Evolutionary conservation across 2,888 invertebrate genomes (phyloP), one percentile per base, ranked within the genome.

Genomic region (Chrysodeixis includens): DNA sequence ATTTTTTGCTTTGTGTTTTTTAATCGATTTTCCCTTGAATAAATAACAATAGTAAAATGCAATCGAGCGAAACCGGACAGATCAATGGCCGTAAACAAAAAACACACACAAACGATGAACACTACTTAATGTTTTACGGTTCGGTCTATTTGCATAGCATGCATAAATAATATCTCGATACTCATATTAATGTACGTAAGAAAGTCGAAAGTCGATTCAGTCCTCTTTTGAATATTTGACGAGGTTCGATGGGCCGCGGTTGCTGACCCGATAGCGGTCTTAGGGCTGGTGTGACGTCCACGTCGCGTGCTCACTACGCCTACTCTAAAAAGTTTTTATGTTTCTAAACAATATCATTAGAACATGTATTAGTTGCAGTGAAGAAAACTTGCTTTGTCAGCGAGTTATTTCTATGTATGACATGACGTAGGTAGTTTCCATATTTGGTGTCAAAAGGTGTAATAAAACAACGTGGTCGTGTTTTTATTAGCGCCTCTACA

Each of bases 181-280:
- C 65, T 74, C 53, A 75, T 72, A 76, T 76, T 81, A 74, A 82
- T 81, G 78, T 76, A 66, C 67, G 76, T 69, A 74, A 84, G 84
- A 88, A 88, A 89, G 86, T 89, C 86, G 82, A 88, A 87, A 88
- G 88, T 88, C 86, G 83, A 87, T 89, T 88, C 87, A 83, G 83
- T 87, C 84, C 85, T 83, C 84, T 81, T 84, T 86, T 92, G 86
- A 92, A 92, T 92, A 91, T 91, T 91, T 90, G 85, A 92, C 83
- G 85, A 87, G 86, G 85, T 85, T 85, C 86, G 86, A 89, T 88
- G 85, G 85, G 81, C 79, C 80, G 84, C 85, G 86, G 84, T 84
- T 77, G 81, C 85, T 86, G 91, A 90, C 90, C 90, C 73, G 73
- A 40, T 52, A n/a, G 53, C 40, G 26, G 53, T 53, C 52, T 56